Evolutionary conservation across 2,797 vertebrate genomes (phyloP).

Genomic region (Chrosomus eos): DNA sequence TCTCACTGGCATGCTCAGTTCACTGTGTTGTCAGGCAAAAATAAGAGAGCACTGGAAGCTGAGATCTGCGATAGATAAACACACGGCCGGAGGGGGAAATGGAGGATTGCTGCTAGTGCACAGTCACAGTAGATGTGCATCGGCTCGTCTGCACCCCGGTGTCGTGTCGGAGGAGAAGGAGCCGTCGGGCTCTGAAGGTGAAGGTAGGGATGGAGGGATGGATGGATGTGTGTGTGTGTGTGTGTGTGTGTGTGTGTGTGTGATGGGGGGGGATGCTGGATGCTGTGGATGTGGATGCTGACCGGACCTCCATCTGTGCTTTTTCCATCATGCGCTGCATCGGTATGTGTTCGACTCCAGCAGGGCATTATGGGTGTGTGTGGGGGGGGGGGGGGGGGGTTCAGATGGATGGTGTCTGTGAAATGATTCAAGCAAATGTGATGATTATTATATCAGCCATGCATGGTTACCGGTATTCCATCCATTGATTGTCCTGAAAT

Average conservation of each 20-base stretch:
- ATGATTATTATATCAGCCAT: constrained; percentile 1
- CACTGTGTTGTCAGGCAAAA: constrained; percentile 86
- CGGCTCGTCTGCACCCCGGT: not conserved
- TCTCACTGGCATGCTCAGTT: constrained; percentile 81
- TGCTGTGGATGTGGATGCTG: constrained; percentile 25
- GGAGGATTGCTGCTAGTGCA: constrained; percentile 37
- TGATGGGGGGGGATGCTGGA: not conserved
- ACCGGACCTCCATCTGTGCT: constrained; percentile 17
- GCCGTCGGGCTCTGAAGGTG: constrained; percentile 75
- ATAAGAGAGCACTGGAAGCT: constrained; percentile 75
- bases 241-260: not conserved
- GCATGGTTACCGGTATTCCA: no score
- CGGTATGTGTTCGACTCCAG: constrained; percentile 70
- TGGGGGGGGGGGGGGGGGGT: not conserved
- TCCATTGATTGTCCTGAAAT: not conserved
- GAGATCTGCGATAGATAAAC: constrained; percentile 85
- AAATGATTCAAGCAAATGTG: not conserved
- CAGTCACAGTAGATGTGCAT: constrained; percentile 42
- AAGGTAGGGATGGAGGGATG: constrained; percentile 35
- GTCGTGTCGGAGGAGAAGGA: constrained; percentile 65
- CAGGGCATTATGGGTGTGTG: constrained; percentile 25
- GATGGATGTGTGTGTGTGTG: not conserved
- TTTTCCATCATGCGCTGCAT: constrained; percentile 48
- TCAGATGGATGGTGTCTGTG: not conserved
- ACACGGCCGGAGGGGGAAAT: constrained; percentile 60